phyloP scores from a whole-genome alignment of 2,888 invertebrate genomes.

The Lycia hirtaria region DNA sequence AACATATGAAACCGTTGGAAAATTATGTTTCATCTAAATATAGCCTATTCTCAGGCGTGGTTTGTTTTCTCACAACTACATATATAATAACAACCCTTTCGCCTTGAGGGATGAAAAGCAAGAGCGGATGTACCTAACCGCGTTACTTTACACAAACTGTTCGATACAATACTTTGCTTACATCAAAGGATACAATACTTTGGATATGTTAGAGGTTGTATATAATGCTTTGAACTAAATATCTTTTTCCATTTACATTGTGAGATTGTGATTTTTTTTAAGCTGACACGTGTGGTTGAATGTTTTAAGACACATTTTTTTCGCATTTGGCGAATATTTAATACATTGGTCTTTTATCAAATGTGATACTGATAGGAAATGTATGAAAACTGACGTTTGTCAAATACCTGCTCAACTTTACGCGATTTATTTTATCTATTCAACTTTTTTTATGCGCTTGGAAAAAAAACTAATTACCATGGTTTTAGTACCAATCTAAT shows the following conservation, averaged over 20 bases:
- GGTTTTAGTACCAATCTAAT: no score
- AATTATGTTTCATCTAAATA: conserved; percentile 1
- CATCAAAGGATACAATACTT: conserved; percentile 31
- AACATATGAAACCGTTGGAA: neutral
- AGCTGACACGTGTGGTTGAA: no score
- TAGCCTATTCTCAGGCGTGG: neutral
- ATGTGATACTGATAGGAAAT: no score
- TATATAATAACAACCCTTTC: neutral
- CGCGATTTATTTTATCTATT: no score
- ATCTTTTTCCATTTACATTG: neutral
- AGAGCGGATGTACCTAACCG: conserved; percentile 16
- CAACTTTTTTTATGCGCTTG: no score
- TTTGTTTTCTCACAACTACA: conserved; percentile 7
- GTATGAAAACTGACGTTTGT: no score
- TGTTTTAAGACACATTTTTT: no score
- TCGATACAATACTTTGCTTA: conserved; percentile 32
- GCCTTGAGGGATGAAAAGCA: conserved; percentile 26
- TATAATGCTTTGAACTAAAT: conserved; percentile 15
- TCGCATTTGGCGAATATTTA: no score
- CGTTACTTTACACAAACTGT: conserved; percentile 13
- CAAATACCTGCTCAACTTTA: no score
- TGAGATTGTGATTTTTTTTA: no score
- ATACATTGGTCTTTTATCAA: no score
- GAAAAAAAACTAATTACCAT: no score
- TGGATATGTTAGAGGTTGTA: conserved; percentile 25